phyloP scores from a whole-genome alignment of 2,113 vertebrate species.

The Cathartes aura region DNA sequence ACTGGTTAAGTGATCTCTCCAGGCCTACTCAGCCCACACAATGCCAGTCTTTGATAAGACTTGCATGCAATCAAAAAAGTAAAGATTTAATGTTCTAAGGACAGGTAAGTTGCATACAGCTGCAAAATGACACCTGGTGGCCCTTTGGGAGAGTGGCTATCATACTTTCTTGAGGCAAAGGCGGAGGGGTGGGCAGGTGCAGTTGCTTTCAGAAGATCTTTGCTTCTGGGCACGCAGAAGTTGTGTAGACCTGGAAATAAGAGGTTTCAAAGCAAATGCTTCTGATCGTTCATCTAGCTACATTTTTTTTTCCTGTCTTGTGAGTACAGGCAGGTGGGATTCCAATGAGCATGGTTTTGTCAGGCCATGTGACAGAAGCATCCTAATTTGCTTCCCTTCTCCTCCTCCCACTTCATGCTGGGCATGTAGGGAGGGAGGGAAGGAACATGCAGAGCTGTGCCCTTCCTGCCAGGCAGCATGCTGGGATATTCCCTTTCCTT shows the following conservation, averaged over 20 bases:
- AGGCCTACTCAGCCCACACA: neutral
- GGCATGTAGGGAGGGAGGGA: neutral
- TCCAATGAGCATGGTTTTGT: neutral
- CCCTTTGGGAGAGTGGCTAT: neutral
- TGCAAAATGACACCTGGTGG: neutral
- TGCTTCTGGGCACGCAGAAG: neutral
- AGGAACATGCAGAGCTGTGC: neutral
- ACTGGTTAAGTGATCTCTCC: neutral
- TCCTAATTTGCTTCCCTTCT: neutral
- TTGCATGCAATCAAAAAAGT: neutral
- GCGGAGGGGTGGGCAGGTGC: no score
- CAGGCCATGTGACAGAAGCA: neutral
- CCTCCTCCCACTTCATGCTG: neutral
- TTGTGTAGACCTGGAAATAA: neutral
- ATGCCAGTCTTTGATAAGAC: neutral
- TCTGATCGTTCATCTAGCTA: neutral
- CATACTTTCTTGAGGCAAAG: fast-evolving
- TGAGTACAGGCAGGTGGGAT: neutral
- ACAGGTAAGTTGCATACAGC: neutral
- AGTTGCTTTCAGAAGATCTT: neutral
- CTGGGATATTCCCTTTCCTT: neutral
- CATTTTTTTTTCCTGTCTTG: neutral
- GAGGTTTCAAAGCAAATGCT: neutral
- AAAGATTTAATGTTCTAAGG: neutral
- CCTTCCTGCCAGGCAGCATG: neutral